A percentile compares a stretch with the other conserved stretches of the same genome.
These are phyloP conservation scores for Upupa epops DNA, from an alignment of 2,113 vertebrate genomes.

Conservation along the genomic window DNA sequence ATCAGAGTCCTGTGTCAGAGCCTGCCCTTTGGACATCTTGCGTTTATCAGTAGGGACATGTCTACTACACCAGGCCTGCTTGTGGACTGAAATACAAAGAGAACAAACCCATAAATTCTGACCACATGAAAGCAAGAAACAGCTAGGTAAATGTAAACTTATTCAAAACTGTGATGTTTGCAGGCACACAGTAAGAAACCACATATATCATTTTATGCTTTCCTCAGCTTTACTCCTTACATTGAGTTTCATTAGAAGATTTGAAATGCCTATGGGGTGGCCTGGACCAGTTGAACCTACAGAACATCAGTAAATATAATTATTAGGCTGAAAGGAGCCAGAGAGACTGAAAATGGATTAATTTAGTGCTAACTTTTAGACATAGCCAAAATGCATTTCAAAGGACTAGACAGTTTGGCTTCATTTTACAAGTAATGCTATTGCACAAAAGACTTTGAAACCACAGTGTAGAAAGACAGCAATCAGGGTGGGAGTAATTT, in stretches of 20 bases:
- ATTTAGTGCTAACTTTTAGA: not conserved
- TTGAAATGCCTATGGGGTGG: fast-evolving
- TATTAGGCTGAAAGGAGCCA: not conserved
- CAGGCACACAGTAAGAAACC: not conserved
- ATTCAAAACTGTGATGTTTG: not conserved
- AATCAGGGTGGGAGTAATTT: not conserved
- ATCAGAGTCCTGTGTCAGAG: not conserved
- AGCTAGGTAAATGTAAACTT: not conserved
- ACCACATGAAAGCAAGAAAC: not conserved
- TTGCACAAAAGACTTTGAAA: not conserved
- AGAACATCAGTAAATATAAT: not conserved
- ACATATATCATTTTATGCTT: not conserved
- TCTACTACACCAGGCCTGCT: not conserved
- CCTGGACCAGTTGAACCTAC: not conserved
- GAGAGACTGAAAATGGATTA: not conserved
- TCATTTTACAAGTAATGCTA: not conserved
- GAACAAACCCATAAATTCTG: not conserved
- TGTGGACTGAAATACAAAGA: not conserved
- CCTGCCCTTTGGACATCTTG: not conserved
- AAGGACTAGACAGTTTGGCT: not conserved
- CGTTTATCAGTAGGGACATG: not conserved
- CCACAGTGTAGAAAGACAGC: not conserved
- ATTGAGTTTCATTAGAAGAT: not conserved
- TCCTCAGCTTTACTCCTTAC: not conserved
- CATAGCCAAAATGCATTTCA: not conserved